Percentiles rank a stretch among this genome's conserved stretches.
Conservation (phyloP, 2,888 invertebrate genomes). For the Noctua janthina region DNA sequence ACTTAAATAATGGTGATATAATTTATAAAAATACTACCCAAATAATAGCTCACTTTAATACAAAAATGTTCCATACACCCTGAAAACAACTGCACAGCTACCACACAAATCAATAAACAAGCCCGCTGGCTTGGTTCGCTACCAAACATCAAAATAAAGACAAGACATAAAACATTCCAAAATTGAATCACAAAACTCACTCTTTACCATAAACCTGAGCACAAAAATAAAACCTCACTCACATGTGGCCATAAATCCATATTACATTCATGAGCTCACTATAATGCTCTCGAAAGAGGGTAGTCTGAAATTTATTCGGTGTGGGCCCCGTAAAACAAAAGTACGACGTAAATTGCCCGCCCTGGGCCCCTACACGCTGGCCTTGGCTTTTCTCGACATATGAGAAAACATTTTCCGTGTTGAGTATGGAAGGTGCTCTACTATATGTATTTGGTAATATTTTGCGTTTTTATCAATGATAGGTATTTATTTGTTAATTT, state of each 20-base stretch:
- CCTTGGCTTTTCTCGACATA: slow-evolving; percentile 87
- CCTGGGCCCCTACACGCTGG: slow-evolving; percentile 83
- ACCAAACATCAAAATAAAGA: slow-evolving; percentile 9
- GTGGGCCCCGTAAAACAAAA: slow-evolving; percentile 86
- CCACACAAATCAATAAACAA: neutral
- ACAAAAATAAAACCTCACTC: slow-evolving; percentile 59
- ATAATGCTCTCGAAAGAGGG: slow-evolving; percentile 71
- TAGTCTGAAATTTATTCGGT: slow-evolving; percentile 83
- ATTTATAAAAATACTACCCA: neutral
- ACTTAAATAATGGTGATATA: no score
- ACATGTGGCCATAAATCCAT: slow-evolving; percentile 61
- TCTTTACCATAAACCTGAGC: slow-evolving; percentile 35
- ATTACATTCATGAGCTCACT: slow-evolving; percentile 68
- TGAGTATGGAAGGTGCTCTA: slow-evolving; percentile 76
- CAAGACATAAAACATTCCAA: slow-evolving; percentile 6
- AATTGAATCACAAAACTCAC: slow-evolving; percentile 42
- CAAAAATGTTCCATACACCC: neutral
- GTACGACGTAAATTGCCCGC: slow-evolving; percentile 85
- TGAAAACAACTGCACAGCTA: slow-evolving; percentile 4
- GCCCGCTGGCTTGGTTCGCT: neutral
- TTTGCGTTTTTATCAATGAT: neutral
- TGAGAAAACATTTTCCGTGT: slow-evolving; percentile 87
- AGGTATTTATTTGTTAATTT: neutral
- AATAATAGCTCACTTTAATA: neutral
- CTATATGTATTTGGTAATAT: slow-evolving; percentile 58